Percentiles rank a stretch among this genome's conserved stretches.
These are phyloP conservation scores for Pachliopta kotzebuea DNA, from an alignment of 2,888 invertebrate species.

Conservation along the genomic window DNA sequence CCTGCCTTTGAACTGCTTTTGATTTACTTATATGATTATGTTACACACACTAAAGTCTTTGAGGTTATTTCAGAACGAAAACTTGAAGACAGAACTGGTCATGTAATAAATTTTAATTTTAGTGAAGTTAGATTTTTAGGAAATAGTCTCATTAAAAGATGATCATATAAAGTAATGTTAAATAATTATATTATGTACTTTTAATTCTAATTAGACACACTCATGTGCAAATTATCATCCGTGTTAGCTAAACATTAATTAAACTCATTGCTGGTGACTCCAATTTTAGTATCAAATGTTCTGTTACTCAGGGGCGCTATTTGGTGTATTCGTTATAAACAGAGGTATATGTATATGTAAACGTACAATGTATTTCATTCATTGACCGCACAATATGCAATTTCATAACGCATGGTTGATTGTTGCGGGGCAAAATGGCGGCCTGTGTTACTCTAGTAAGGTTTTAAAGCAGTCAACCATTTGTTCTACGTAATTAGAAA, in stretches of 20 bases:
- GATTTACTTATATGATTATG: no score
- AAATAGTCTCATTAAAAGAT: no score
- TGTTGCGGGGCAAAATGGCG: constrained; percentile 39
- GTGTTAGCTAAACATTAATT: constrained; percentile 36
- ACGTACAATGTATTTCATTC: constrained; percentile 56
- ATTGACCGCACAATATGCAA: constrained; percentile 58
- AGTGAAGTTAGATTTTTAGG: no score
- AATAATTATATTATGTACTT: constrained; percentile 4
- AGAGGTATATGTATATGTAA: constrained; percentile 36
- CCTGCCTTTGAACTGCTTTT: no score
- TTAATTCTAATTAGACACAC: constrained; percentile 29
- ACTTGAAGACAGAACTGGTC: no score
- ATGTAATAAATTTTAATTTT: no score
- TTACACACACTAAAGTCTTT: no score
- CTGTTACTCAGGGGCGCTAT: constrained; percentile 41
- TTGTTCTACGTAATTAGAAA: constrained; percentile 19
- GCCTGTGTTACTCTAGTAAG: constrained; percentile 14
- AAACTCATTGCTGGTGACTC: constrained; percentile 42
- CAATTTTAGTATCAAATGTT: constrained; percentile 50
- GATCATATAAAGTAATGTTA: no score
- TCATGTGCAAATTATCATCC: constrained; percentile 31
- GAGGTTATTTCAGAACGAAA: no score
- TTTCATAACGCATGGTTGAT: constrained; percentile 42
- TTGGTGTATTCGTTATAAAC: constrained; percentile 48
- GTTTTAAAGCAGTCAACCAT: constrained; percentile 29